Evolutionary conservation across 2,797 vertebrate species (phyloP).

Genomic region (Hyperoplus lanceolatus): DNA sequence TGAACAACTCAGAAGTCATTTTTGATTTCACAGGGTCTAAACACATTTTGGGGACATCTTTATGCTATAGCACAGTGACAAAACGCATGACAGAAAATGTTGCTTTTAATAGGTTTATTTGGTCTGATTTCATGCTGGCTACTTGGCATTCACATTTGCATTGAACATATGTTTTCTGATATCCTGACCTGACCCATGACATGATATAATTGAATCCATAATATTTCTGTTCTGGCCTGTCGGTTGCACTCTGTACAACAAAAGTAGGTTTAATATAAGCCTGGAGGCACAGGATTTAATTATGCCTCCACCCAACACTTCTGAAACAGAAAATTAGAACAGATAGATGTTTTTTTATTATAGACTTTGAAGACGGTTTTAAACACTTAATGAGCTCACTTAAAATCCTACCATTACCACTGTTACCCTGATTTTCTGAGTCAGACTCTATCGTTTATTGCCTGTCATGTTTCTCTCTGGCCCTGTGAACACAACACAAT

Average conservation of each 20-base stretch:
- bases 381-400: constrained; percentile 43
- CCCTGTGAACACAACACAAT: constrained; percentile 29
- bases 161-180: background rate
- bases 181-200: background rate
- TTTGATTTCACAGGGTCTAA: background rate
- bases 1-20: background rate
- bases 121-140: background rate
- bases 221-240: background rate
- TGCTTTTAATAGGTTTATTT: background rate
- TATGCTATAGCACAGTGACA: background rate
- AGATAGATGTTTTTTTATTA: constrained; percentile 30
- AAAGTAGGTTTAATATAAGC: constrained; percentile 11
- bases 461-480: constrained; percentile 25
- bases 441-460: constrained; percentile 30
- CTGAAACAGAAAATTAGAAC: constrained; percentile 32
- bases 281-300: constrained; percentile 18
- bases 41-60: background rate
- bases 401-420: constrained; percentile 38
- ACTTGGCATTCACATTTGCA: background rate
- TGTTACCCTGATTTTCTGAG: constrained; percentile 36
- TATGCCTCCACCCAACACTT: constrained; percentile 10
- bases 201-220: no score
- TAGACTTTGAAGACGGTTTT: constrained; percentile 37
- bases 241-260: background rate
- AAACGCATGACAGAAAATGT: background rate